Evolutionary conservation across 2,888 invertebrate genomes (phyloP).

Genomic region (Microplitis deprimator): DNA sequence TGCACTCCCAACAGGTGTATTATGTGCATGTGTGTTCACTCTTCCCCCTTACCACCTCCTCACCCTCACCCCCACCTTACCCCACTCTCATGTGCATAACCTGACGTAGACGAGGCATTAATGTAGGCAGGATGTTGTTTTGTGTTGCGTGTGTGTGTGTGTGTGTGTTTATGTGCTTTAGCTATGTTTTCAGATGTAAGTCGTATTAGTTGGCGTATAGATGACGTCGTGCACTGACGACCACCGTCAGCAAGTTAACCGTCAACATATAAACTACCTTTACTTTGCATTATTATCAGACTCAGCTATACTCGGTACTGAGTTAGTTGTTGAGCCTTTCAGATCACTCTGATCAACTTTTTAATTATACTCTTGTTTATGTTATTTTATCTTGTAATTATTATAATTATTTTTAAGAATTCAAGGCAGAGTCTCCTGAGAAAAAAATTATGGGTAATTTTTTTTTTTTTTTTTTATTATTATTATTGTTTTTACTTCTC

Average conservation of each 20-base stretch:
- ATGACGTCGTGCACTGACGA: not conserved
- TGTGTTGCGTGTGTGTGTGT: conserved; percentile 28
- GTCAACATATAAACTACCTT: not conserved
- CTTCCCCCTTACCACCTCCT: not conserved
- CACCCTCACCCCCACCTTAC: not conserved
- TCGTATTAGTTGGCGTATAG: conserved; percentile 1
- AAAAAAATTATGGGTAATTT: too few relatives aligned
- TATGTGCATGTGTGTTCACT: too few relatives aligned
- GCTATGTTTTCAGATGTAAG: not conserved
- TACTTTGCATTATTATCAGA: not conserved
- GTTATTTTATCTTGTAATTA: too few relatives aligned
- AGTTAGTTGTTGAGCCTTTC: too few relatives aligned
- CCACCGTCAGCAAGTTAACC: not conserved
- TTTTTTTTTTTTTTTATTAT: too few relatives aligned
- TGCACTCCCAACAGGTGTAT: conserved; percentile 33
- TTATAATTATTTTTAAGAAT: too few relatives aligned
- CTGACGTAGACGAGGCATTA: conserved; percentile 22
- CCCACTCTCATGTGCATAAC: conserved; percentile 1
- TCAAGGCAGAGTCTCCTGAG: too few relatives aligned
- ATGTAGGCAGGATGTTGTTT: conserved; percentile 36
- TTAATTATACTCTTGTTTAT: too few relatives aligned
- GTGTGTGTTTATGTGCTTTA: conserved; percentile 4
- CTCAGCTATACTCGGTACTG: too few relatives aligned
- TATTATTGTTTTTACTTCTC: too few relatives aligned
- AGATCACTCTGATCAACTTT: too few relatives aligned